A percentile compares a stretch with the other conserved stretches of the same genome.
Conservation (phyloP, 2,113 vertebrate species). For the Oreochromis spilurus region DNA sequence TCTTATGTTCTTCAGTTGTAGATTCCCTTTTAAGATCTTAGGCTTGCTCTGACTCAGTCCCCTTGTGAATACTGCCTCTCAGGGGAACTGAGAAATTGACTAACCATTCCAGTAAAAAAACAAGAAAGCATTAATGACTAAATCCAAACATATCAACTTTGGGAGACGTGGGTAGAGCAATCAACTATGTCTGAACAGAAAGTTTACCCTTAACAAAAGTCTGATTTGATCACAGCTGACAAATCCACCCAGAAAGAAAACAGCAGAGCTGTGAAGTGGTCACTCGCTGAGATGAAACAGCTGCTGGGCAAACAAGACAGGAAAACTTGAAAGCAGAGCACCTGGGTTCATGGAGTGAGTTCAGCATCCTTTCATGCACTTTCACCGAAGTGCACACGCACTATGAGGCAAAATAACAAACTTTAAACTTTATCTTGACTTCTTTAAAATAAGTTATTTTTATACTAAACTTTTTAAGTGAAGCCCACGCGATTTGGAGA, state of each 20-base stretch:
- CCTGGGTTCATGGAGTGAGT: conserved; percentile 38
- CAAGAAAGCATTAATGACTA: conserved; percentile 20
- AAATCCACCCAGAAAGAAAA: conserved; percentile 62
- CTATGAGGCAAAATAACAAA: neutral
- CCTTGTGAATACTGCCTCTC: conserved; percentile 30
- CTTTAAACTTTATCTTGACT: neutral
- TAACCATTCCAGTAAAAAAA: conserved; percentile 34
- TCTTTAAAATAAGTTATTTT: neutral
- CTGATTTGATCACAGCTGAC: conserved; percentile 53
- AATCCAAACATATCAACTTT: conserved; percentile 38
- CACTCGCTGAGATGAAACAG: conserved; percentile 37
- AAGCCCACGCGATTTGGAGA: neutral
- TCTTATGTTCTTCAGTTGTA: neutral
- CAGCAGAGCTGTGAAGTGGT: conserved; percentile 60
- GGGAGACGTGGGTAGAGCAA: conserved; percentile 29
- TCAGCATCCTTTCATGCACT: conserved; percentile 23
- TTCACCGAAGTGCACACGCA: neutral
- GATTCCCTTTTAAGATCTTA: conserved; percentile 35
- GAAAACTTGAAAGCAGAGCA: conserved; percentile 48
- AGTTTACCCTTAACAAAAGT: conserved; percentile 47
- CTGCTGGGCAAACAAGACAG: conserved; percentile 56
- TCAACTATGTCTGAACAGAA: conserved; percentile 43
- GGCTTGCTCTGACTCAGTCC: conserved; percentile 32
- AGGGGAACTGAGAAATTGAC: conserved; percentile 15
- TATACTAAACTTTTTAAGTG: neutral